Base-by-base conservation (phyloP, 2,113 vertebrate species). In the Amphiprion ocellaris region DNA sequence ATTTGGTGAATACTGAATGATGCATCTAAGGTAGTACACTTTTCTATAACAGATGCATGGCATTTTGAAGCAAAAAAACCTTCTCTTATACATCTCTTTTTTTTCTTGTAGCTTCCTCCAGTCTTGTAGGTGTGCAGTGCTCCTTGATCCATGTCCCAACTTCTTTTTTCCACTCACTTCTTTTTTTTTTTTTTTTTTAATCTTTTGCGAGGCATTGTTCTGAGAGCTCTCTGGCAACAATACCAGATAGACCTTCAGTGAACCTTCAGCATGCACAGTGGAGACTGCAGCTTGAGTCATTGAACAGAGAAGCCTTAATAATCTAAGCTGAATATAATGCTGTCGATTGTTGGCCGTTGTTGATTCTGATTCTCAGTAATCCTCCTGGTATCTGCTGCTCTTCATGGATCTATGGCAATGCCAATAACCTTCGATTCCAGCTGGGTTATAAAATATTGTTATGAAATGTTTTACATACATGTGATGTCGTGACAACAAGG, bases 91-190 rank as follows among this genome's bases (percentile, higher is more conserved):
- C 17, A 26, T 70, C 53, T 74, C 56, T 3, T n/a, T 24, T 24
- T 24, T 33, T 65, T 70, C 69, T 64, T 24, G 23, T 46, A 61
- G 68, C 73, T 74, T 70, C 55, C 26, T 78, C 76, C 62, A 12
- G 50, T 77, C 58, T 56, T 78, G 79, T 81, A 86, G 83, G 79
- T 82, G 87, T 85, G 62, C 30, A 64, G 61, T 10, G 14, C 44
- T 82, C 56, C 86, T 82, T 88, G 67, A 79, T 89, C 71, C 64
- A 69, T 41, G 6, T 77, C 58, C 79, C 54, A 59, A 30, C 59
- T 73, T 60, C 47, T 61, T 56, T 46, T 70, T 41, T 54, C 12
- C 3, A 23, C 56, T 84, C 56, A 19, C 23, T 75, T 58, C 61
- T 69, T 21, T 21, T 21, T 67, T 44, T 44, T 69, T 67, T 44